Base-by-base conservation (phyloP, 2,888 invertebrate genomes). In the Drosophila kokeensis region DNA sequence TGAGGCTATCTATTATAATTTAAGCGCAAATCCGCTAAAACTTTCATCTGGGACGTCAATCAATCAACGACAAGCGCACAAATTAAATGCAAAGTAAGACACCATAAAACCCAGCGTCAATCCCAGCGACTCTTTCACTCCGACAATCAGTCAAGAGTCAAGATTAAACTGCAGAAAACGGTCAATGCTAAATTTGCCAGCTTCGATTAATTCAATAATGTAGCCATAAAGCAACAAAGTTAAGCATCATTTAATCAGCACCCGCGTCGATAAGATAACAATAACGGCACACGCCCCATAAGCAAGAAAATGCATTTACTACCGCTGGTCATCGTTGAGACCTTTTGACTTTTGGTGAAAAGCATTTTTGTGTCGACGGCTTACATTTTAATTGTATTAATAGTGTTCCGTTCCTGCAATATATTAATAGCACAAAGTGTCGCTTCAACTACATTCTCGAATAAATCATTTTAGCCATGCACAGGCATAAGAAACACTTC, bases 51-150 rank as follows among this genome's bases (percentile, higher is more conserved):
- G 70, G 71, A 69, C 74, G 81, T 84, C 86, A 88, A 86, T 86
- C 86, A 86, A 86, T 89, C 86, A 86, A 87, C 79, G 84, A 82
- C 87, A 86, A 81, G 73, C 71, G 69, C 82, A 85, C 88, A 83
- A 86, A 86, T 87, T 86, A 86, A 88, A 83, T 87, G 83, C 88
- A 69, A 73, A 70, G 42, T 74, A 79, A 81, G 83, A 69, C 69
- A 74, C 62, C 73, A 83, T 72, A 77, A 80, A 81, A 73, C 69
- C 68, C 61, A 59, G 48, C 62, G 73, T 62, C 67, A 73, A 64
- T 61, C 54, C 48, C 57, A 40, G n/a, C 32, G 58, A 58, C 45
- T 52, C 54, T 70, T 40, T 27, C 66, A 69, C 69, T 76, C 72
- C 38, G 52, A 83, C 83, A 85, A 85, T 86, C 83, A 79, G 81